phyloP scores from a whole-genome alignment of 2,113 vertebrate species.

The Pteruthius melanotis region DNA sequence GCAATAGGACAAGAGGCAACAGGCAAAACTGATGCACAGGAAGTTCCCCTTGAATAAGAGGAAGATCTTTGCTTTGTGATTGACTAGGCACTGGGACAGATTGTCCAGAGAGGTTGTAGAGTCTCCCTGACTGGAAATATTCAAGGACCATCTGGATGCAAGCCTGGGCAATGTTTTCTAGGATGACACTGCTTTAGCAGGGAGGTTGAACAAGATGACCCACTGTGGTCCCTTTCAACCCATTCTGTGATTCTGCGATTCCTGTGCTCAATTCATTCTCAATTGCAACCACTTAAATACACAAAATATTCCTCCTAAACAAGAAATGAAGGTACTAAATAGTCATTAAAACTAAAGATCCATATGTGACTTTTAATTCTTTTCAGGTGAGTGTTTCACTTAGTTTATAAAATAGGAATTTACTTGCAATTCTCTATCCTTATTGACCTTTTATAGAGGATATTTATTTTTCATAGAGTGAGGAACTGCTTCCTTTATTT shows the following conservation, averaged over 20 bases:
- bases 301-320: neutral
- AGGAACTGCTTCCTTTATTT: neutral
- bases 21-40: neutral
- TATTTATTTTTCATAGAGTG: neutral
- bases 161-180: neutral
- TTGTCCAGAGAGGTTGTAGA: neutral
- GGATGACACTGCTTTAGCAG: neutral
- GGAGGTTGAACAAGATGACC: too few species aligned
- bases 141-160: neutral
- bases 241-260: neutral
- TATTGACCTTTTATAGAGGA: neutral
- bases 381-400: neutral
- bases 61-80: neutral
- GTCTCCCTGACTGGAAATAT: neutral
- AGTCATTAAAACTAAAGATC: neutral
- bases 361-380: neutral
- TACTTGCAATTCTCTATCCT: conserved; percentile 15
- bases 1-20: neutral
- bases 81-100: neutral
- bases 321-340: neutral
- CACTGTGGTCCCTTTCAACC: neutral
- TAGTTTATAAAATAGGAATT: neutral
- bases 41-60: neutral
- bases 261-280: neutral
- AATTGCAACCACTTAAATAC: neutral